Evolutionary conservation across 2,113 vertebrate species (phyloP).

Genomic region (Nycticebus coucang): DNA sequence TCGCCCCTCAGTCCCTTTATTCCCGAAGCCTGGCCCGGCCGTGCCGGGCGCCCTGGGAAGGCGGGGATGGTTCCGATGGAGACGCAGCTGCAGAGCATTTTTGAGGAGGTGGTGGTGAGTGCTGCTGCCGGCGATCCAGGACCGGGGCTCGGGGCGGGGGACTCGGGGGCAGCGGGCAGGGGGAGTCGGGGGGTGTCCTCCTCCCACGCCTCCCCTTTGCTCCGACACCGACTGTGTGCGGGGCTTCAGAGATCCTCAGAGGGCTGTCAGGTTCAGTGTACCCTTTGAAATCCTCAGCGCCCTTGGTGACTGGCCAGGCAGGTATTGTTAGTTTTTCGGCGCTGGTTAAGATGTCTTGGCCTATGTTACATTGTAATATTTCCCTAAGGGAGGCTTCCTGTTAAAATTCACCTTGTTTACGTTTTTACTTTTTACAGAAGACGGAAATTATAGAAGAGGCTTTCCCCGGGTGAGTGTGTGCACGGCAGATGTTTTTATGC

Average conservation of each 20-base stretch:
- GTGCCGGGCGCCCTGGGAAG: constrained; percentile 61
- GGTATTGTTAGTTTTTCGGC: not conserved
- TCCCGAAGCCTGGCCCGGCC: not conserved
- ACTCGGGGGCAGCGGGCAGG: accelerated
- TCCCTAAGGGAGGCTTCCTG: not conserved
- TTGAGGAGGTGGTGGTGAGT: constrained; percentile 98
- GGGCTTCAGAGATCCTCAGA: not conserved
- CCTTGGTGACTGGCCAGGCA: not conserved
- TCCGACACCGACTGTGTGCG: accelerated
- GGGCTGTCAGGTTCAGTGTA: not conserved
- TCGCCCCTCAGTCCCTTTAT: not conserved
- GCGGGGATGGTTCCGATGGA: constrained; percentile 95
- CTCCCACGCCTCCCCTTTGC: not conserved
- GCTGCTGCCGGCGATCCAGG: not conserved
- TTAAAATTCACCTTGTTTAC: not conserved
- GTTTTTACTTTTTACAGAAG: constrained; percentile 88
- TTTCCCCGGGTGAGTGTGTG: constrained; percentile 94
- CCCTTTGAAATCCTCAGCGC: not conserved
- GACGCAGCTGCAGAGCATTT: constrained; percentile 97
- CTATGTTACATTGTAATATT: accelerated
- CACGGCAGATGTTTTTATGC: not conserved
- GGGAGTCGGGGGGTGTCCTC: not conserved
- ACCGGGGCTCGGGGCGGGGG: not conserved
- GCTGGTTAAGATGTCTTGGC: not conserved
- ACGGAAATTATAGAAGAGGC: constrained; percentile 98